Evolutionary conservation across 2,797 vertebrate species (phyloP).

Genomic region (Meriones psammophilus): DNA sequence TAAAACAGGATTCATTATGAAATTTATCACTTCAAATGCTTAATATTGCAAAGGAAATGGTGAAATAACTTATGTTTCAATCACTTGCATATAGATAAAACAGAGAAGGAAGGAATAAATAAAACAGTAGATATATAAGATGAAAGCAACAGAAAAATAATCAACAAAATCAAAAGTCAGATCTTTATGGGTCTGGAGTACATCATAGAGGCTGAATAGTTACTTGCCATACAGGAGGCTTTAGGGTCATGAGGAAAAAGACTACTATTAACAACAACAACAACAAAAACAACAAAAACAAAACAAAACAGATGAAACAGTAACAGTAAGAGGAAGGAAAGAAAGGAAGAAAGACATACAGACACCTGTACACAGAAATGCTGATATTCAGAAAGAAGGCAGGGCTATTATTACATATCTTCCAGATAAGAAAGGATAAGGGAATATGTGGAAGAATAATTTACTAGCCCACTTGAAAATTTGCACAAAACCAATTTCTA

Average conservation of each 20-base stretch:
- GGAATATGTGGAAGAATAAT: background rate
- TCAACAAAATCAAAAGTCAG: background rate
- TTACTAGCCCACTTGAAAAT: background rate
- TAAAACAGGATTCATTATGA: background rate
- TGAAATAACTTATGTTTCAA: background rate
- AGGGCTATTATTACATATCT: background rate
- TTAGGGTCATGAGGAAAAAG: background rate
- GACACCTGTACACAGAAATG: background rate
- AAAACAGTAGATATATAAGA: background rate
- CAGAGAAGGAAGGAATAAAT: background rate
- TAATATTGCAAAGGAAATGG: background rate
- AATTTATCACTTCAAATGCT: background rate
- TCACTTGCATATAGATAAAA: background rate
- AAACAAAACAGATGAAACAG: background rate
- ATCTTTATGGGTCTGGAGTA: background rate
- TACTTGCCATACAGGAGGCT: background rate
- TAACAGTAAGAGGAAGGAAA: background rate
- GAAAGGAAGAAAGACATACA: background rate
- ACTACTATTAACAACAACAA: too few relatives aligned
- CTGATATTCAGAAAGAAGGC: background rate
- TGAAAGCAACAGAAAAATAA: background rate
- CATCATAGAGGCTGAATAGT: background rate
- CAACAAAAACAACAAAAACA: too few relatives aligned
- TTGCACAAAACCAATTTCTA: background rate
- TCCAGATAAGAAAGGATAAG: background rate